Percentiles rank a stretch among this genome's conserved stretches.
Conservation (phyloP, 2,888 invertebrate genomes). For the Eupithecia subfuscata region DNA sequence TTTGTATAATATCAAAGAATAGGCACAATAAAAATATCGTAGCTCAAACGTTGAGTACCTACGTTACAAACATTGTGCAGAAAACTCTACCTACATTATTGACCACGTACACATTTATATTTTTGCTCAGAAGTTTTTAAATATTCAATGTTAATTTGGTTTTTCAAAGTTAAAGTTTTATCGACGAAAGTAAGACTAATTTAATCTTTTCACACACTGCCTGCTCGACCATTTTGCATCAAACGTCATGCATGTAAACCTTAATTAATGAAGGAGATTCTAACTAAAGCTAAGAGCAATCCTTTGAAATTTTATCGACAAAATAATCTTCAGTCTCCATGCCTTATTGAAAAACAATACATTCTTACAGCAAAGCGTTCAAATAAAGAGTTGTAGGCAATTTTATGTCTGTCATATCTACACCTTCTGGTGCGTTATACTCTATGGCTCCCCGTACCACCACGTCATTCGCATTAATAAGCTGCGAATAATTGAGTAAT, state of each 20-base stretch:
- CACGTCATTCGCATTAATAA: conserved; percentile 79
- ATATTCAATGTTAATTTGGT: too few relatives aligned
- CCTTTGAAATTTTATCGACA: neutral
- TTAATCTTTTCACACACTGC: too few relatives aligned
- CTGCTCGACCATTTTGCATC: too few relatives aligned
- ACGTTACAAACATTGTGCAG: neutral
- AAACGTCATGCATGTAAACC: too few relatives aligned
- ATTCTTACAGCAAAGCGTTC: neutral
- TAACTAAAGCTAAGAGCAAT: neutral
- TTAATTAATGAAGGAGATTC: too few relatives aligned
- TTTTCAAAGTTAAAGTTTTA: too few relatives aligned
- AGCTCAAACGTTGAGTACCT: neutral
- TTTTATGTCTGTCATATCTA: conserved; percentile 24
- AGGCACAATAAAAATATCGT: neutral
- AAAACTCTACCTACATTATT: neutral
- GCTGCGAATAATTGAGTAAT: conserved; percentile 74
- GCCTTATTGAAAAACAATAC: neutral
- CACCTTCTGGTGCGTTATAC: neutral
- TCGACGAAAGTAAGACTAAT: neutral
- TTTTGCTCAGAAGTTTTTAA: too few relatives aligned
- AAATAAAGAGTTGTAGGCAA: neutral
- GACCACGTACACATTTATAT: too few relatives aligned
- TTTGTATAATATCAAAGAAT: conserved; percentile 14
- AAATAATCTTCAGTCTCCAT: neutral
- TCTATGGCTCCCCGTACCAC: conserved; percentile 49